phyloP scores from a whole-genome alignment of 2,113 vertebrate genomes.

The Anoura caudifer region DNA sequence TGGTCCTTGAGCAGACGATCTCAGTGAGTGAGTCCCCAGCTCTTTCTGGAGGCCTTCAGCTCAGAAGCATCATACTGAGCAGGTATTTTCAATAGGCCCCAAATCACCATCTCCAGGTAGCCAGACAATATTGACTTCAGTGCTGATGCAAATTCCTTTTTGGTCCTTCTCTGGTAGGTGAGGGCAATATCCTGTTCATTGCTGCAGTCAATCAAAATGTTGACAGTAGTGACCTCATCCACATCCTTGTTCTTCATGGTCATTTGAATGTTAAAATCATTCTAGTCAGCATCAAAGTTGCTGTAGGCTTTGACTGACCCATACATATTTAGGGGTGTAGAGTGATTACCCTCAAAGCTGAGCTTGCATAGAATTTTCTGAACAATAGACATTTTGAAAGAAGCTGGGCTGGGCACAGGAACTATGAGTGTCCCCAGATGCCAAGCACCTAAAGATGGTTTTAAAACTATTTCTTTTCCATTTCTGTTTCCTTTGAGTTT shows the following conservation, averaged over 20 bases:
- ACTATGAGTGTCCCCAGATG: not conserved
- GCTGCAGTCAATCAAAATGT: conserved; percentile 89
- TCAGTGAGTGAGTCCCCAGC: too few species aligned
- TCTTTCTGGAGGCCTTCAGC: conserved; percentile 75
- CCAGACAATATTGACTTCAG: conserved; percentile 87
- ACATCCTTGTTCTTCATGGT: conserved; percentile 92
- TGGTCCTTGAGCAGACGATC: too few species aligned
- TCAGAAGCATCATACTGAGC: conserved; percentile 90
- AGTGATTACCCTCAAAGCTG: conserved; percentile 79
- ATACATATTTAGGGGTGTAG: conserved; percentile 73
- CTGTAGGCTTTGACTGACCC: conserved; percentile 78
- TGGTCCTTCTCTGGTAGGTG: conserved; percentile 87
- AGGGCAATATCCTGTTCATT: conserved; percentile 93
- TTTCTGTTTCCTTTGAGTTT: not conserved
- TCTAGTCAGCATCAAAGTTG: conserved; percentile 89
- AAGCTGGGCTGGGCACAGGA: conserved; percentile 46
- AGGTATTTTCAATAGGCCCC: conserved; percentile 92
- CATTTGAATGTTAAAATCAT: conserved; percentile 88
- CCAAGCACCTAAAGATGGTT: too few species aligned
- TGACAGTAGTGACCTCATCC: conserved; percentile 92
- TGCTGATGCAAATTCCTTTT: conserved; percentile 88
- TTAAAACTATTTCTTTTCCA: not conserved
- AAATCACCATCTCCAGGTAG: conserved; percentile 87
- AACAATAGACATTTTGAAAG: conserved; percentile 79
- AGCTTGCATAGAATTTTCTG: conserved; percentile 83